Percentiles rank a stretch among this genome's conserved stretches.
Evolutionary conservation across 2,797 vertebrate genomes (phyloP).

Genomic region (Periophthalmus magnuspinnatus): DNA sequence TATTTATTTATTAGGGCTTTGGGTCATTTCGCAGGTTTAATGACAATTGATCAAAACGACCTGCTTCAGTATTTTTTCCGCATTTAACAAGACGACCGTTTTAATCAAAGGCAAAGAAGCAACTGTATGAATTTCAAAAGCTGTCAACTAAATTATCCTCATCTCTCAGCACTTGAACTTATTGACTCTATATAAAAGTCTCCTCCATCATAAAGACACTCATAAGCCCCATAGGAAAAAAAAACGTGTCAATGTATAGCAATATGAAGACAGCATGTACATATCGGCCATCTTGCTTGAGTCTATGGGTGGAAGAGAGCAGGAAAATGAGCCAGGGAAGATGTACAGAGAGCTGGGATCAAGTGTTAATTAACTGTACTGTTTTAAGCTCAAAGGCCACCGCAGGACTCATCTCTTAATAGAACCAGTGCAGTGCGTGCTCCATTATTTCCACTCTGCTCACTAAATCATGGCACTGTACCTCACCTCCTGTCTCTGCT

Average conservation of each 20-base stretch:
- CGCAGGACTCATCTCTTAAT: conserved; percentile 65
- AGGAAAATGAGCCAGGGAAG: conserved; percentile 57
- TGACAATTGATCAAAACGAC: conserved; percentile 9
- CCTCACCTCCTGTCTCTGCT: conserved; percentile 31
- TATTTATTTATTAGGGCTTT: conserved; percentile 8
- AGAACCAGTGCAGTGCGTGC: conserved; percentile 55
- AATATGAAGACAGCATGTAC: background rate
- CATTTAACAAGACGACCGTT: conserved; percentile 6
- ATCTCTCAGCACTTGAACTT: conserved; percentile 22
- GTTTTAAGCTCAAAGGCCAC: conserved; percentile 74
- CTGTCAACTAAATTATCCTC: conserved; percentile 31
- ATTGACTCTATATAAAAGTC: conserved; percentile 24
- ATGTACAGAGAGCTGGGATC: conserved; percentile 66
- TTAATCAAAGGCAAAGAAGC: conserved; percentile 24
- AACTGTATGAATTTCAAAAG: conserved; percentile 16
- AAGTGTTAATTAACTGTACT: conserved; percentile 77
- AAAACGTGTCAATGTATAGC: conserved; percentile 4
- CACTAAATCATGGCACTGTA: conserved; percentile 64
- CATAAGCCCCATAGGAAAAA: conserved; percentile 4
- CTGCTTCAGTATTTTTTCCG: conserved; percentile 6
- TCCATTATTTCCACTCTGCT: conserved; percentile 54
- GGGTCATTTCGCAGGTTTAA: background rate
- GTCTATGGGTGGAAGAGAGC: conserved; percentile 52
- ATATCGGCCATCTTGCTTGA: conserved; percentile 36
- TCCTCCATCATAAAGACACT: conserved; percentile 13